phyloP scores from a whole-genome alignment of 2,888 invertebrate species.

The Brachycybe producta region DNA sequence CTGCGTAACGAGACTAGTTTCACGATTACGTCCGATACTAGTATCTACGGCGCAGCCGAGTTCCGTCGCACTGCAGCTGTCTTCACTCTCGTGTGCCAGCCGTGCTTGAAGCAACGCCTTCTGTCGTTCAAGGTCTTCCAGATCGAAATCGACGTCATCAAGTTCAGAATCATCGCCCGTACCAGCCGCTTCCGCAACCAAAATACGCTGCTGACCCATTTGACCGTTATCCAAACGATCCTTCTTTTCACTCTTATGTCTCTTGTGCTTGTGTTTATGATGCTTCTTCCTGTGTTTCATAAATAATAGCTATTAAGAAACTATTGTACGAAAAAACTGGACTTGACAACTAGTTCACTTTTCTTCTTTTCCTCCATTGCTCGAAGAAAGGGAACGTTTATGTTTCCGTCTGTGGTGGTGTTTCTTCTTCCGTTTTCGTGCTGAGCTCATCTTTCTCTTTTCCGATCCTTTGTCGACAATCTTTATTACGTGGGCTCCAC shows the following conservation, averaged over 20 bases:
- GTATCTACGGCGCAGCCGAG: conserved; percentile 22
- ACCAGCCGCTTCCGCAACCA: background rate
- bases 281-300: conserved; percentile 13
- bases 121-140: conserved; percentile 33
- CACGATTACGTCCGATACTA: conserved; percentile 13
- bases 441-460: conserved; percentile 23
- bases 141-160: conserved; percentile 22
- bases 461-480: background rate
- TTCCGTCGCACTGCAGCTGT: conserved; percentile 19
- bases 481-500: background rate
- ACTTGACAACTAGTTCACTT: background rate
- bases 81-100: conserved; percentile 28
- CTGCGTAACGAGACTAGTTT: conserved; percentile 17
- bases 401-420: conserved; percentile 46
- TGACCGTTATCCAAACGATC: conserved; percentile 12
- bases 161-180: conserved; percentile 11
- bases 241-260: conserved; percentile 14
- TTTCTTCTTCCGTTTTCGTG: conserved; percentile 56
- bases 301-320: background rate
- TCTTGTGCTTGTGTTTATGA: conserved; percentile 27
- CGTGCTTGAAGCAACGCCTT: conserved; percentile 32
- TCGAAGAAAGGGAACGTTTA: conserved; percentile 32
- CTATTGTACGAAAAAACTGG: background rate
- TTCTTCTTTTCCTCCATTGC: conserved; percentile 37
- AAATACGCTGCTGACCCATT: background rate